Base-by-base conservation (phyloP, 2,888 invertebrate species). In the Tetragonula carbonaria region DNA sequence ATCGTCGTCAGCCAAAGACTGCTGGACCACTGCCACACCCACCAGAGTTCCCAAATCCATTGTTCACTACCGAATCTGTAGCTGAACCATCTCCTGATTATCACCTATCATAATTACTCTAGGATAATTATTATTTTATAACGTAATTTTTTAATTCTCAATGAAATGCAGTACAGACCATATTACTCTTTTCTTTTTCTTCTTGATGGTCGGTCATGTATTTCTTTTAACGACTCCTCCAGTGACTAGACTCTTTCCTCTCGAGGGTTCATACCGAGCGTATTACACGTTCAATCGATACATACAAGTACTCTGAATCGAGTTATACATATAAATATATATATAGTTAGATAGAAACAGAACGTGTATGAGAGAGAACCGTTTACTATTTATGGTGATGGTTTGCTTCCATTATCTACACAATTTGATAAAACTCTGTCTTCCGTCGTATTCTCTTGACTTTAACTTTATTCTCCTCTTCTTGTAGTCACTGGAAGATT, bases 1-100 rank as follows among this genome's bases (percentile, higher is more conserved):
- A 98, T 95, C 95, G 98, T 90, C 96, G 98, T 91, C 96, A 97
- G 93, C 97, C 98, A 75, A 98, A 98, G 92, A 96, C 97, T 74
- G 96, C 97, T 87, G 98, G 98, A 63, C 98, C 98, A 70, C 96
- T 98, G 92, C 98, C 98, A 89, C 98, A 98, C 96, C 98, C 98
- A 90, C 98, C 98, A 87, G 98, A 98, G 95, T 98, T 98, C 95
- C 98, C 98, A 82, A 98, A 98, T 95, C 98, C 98, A 91, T 96
- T 98, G 93, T 98, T 98, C 95, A 97, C 97, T 87, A 97, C 97
- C 89, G 97, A 97, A 94, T 97, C 97, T 84, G 96, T 97, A 93
- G 97, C 97, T 86, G 97, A 97, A 95, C 97, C 97, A 90, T 97
- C 97, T 92, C 97, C 97, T 85, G 97, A 97, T 95, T 97, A 97